These are phyloP conservation scores for Hermatobates lingyangjiaoensis DNA, from an alignment of 1,140 invertebrate genomes.

Conservation along the genomic window DNA sequence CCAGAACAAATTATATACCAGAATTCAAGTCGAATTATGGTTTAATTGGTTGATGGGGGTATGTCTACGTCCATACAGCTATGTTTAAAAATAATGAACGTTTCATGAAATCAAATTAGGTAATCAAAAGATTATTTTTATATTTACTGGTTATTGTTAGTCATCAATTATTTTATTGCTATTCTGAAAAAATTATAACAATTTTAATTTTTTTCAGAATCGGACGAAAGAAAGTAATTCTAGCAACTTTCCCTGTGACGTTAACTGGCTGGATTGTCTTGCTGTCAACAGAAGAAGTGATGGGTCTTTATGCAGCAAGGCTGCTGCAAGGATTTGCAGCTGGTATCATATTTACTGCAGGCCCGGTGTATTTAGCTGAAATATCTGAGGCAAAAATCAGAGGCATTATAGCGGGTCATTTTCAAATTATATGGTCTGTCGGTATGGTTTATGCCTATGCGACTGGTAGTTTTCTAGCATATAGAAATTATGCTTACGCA, in stretches of 20 bases:
- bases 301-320: conserved; percentile 29
- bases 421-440: conserved; percentile 54
- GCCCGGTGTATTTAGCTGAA: conserved; percentile 73
- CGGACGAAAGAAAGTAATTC: conserved; percentile 25
- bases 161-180: no score
- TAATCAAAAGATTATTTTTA: no score
- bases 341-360: conserved; percentile 51
- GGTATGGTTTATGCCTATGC: conserved; percentile 59
- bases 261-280: conserved; percentile 42
- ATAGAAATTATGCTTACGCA: conserved; percentile 40
- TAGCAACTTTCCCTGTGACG: conserved; percentile 55
- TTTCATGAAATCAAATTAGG: no score
- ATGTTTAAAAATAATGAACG: no score
- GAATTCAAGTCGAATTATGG: no score
- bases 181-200: no score
- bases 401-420: conserved; percentile 39
- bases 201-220: no score
- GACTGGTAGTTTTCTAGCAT: conserved; percentile 50
- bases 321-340: conserved; percentile 38
- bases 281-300: conserved; percentile 24
- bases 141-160: no score
- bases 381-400: conserved; percentile 30
- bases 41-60: no score
- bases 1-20: no score
- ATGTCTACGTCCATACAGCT: no score